Evolutionary conservation across 2,888 invertebrate genomes (phyloP).

Genomic region (Drosophila nigricruria): DNA sequence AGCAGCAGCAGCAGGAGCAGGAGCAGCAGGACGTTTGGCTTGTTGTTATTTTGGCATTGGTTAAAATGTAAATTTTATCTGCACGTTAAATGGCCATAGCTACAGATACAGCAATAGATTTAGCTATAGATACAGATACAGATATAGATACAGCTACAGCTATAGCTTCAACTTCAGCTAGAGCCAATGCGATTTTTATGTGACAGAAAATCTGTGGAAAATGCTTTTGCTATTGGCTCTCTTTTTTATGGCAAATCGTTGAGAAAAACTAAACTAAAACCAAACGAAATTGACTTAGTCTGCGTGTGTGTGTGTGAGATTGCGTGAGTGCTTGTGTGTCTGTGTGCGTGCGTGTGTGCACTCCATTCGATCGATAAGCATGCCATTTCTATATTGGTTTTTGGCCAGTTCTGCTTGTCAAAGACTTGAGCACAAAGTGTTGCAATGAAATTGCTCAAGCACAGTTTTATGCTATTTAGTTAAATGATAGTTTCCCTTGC

Average conservation of each 20-base stretch:
- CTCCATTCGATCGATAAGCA: constrained; percentile 32
- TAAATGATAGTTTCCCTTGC: constrained; percentile 4
- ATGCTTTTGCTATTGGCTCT: constrained; percentile 47
- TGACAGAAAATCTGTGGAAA: constrained; percentile 65
- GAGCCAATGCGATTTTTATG: constrained; percentile 63
- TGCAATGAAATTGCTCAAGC: constrained; percentile 21
- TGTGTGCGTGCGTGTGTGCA: constrained; percentile 8
- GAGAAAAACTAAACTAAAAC: constrained; percentile 56
- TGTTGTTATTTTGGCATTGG: constrained; percentile 44
- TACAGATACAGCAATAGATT: constrained; percentile 29
- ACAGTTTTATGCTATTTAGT: constrained; percentile 8
- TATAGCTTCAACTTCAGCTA: constrained; percentile 6
- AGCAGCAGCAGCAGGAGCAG: constrained; percentile 11
- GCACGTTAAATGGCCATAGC: constrained; percentile 63
- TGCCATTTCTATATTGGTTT: constrained; percentile 36
- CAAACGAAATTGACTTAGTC: constrained; percentile 63
- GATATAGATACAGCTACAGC: constrained; percentile 30
- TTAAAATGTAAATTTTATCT: constrained; percentile 72
- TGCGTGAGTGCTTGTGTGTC: too few relatives aligned
- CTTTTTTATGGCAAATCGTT: constrained; percentile 48
- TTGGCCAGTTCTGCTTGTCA: constrained; percentile 26
- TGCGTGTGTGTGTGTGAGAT: constrained; percentile 5
- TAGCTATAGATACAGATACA: constrained; percentile 15
- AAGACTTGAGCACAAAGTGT: constrained; percentile 17
- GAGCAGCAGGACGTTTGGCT: constrained; percentile 28